These are phyloP conservation scores for Choristoneura rosaceana DNA, from an alignment of 2,888 invertebrate species.

Conservation along the genomic window DNA sequence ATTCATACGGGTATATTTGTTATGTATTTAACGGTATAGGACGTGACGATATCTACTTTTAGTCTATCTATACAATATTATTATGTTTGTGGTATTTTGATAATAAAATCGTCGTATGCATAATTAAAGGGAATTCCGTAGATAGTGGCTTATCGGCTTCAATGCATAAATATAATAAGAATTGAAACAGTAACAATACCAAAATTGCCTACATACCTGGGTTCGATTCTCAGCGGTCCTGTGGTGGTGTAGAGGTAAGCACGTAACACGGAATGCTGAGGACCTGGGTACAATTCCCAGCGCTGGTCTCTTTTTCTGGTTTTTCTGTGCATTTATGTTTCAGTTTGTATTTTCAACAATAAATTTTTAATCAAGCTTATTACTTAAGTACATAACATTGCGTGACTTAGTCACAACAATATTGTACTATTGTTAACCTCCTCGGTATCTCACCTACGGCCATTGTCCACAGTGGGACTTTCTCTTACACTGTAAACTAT, in stretches of 20 bases:
- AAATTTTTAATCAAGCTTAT: neutral
- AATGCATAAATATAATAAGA: too few species aligned
- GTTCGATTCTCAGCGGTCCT: too few species aligned
- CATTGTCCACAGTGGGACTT: constrained; percentile 31
- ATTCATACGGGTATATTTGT: too few species aligned
- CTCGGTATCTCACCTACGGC: constrained; percentile 20
- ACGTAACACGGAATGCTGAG: too few species aligned
- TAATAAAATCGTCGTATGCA: neutral
- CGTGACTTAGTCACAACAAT: constrained; percentile 9
- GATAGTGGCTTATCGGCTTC: neutral
- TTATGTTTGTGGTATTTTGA: neutral
- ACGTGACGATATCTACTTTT: neutral
- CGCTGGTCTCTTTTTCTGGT: too few species aligned
- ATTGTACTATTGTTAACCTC: constrained; percentile 4
- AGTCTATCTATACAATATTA: too few species aligned
- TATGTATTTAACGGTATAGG: neutral
- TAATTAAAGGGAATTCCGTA: neutral
- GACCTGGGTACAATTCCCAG: too few species aligned
- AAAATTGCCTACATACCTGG: too few species aligned
- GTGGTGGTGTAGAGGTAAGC: too few species aligned
- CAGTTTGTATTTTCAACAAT: too few species aligned
- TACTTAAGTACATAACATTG: constrained; percentile 1
- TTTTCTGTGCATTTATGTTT: too few species aligned
- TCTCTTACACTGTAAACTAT: constrained; percentile 13
- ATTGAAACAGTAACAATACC: too few species aligned